Evolutionary conservation across 2,888 invertebrate genomes (phyloP).

Genomic region (Sesamia inferens): DNA sequence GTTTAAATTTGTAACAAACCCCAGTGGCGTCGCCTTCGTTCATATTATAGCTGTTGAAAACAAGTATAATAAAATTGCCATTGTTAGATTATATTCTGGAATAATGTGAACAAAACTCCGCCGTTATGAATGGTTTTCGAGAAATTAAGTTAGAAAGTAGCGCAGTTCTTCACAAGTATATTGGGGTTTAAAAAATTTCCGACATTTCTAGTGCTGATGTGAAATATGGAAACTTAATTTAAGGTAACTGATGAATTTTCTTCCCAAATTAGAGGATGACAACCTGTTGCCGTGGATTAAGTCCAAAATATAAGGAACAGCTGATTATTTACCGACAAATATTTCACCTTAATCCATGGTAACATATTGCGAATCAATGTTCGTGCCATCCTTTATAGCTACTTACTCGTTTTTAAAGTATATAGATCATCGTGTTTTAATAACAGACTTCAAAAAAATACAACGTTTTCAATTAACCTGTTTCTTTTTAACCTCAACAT

Average conservation of each 20-base stretch:
- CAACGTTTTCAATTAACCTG: no score
- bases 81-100: conserved; percentile 15
- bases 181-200: not conserved
- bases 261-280: no score
- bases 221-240: not conserved
- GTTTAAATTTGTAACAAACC: conserved; percentile 52
- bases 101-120: not conserved
- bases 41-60: conserved; percentile 28
- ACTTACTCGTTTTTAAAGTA: no score
- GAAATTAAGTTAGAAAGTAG: not conserved
- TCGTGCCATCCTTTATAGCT: no score
- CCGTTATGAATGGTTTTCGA: not conserved
- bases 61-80: conserved; percentile 30
- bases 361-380: no score
- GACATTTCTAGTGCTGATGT: not conserved
- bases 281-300: no score
- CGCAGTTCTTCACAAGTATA: not conserved
- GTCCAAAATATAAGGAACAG: no score
- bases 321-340: no score
- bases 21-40: conserved; percentile 6
- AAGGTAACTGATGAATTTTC: not conserved
- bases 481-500: no score
- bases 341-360: no score
- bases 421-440: not conserved
- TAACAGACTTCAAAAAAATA: no score